phyloP scores from a whole-genome alignment of 1,140 invertebrate genomes.

The Polyergus mexicanus region DNA sequence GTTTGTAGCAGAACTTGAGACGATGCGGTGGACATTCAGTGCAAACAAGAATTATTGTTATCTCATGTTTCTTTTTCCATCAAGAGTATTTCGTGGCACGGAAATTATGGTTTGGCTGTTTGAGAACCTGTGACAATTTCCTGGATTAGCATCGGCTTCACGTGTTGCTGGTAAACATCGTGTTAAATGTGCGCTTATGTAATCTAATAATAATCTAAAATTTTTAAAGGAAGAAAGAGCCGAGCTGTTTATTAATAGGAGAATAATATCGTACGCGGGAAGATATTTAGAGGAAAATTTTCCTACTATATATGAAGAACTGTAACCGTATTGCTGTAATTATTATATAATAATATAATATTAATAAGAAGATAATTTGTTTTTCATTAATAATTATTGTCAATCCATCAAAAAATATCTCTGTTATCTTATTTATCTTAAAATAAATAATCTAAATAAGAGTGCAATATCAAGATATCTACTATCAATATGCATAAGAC shows the following conservation, averaged over 20 bases:
- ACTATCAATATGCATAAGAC: constrained; percentile 20
- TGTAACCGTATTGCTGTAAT: not conserved
- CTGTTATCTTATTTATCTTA: not conserved
- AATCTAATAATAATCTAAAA: constrained; percentile 13
- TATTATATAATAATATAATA: not conserved
- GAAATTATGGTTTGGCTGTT: constrained; percentile 24
- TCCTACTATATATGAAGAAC: not conserved
- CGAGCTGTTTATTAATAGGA: constrained; percentile 24
- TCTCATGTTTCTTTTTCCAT: constrained; percentile 65
- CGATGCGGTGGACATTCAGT: constrained; percentile 1
- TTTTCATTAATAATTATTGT: not conserved
- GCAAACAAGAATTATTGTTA: constrained; percentile 71
- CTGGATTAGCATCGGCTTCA: constrained; percentile 42
- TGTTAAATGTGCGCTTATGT: constrained; percentile 13
- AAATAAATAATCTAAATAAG: not conserved
- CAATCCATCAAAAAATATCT: not conserved
- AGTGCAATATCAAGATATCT: constrained; percentile 30
- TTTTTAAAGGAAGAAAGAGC: constrained; percentile 17
- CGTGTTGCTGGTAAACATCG: constrained; percentile 7
- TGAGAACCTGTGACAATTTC: constrained; percentile 40
- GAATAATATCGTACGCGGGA: not conserved
- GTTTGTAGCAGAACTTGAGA: constrained; percentile 60
- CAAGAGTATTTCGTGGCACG: not conserved
- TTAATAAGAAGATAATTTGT: not conserved
- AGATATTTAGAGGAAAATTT: constrained; percentile 8